Base-by-base conservation (phyloP, 2,888 invertebrate species). In the Drosophila anceps region DNA sequence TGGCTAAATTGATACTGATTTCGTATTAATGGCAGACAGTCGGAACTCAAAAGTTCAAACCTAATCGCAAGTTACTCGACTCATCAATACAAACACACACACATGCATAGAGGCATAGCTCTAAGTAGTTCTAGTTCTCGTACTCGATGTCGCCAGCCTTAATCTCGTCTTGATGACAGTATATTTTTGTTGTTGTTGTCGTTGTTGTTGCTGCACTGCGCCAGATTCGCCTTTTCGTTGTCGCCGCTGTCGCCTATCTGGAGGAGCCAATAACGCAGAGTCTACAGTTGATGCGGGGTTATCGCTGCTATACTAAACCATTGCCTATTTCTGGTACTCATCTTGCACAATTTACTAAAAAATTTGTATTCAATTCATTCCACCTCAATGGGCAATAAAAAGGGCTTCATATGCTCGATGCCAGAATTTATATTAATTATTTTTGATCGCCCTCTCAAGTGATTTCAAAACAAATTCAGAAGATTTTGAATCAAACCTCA, bases 41-140 rank as follows among this genome's bases (percentile, higher is more conserved):
- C 68, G 80, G 73, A 82, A 79, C 79, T 72, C 73, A 69, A 84
- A 76, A 85, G 85, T 89, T 87, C 71, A 62, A 58, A 58, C 58
- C n/a, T 73, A 84, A 85, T 85, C 85, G 41, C 48, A 24, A 27
- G 18, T 60, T 63, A 68, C 67, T 71, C 81, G 72, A 65, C 9
- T 53, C 60, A 69, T 59, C 59, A 15, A 48, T 63, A 69, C 65
- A 18, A 10, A 46, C n/a, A 39, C 10, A 15, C 37, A 37, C 39
- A 53, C 53, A 50, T 39, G 37, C 55, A 59, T 65, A 24, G 18
- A 29, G 46, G 8, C 41, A 44, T 33, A 54, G n/a, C 18, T 65
- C 43, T 39, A 59, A 58, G 50, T 75, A 61, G 69, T 75, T 62
- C 65, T 39, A 68, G 59, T 62, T 73, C 53, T 69, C 43, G 57